These are phyloP conservation scores for Callyntrura guangdongensis DNA, from an alignment of 2,888 invertebrate genomes.

Conservation along the genomic window DNA sequence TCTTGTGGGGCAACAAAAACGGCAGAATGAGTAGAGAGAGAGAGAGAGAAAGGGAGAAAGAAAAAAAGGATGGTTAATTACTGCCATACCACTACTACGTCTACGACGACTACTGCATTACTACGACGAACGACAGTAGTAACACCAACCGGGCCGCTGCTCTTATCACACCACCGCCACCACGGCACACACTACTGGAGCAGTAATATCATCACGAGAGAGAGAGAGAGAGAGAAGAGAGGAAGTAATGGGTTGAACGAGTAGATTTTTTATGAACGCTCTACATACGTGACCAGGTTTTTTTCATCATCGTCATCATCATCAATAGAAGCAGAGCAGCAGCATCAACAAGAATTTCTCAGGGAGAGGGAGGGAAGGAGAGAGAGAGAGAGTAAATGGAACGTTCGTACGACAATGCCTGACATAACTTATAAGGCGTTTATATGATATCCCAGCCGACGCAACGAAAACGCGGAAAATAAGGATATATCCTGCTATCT, in stretches of 20 bases:
- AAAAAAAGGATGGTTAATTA: conserved; percentile 69
- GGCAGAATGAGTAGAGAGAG: not conserved
- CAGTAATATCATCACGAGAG: not conserved
- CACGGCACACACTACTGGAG: conserved; percentile 24
- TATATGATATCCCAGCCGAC: not conserved
- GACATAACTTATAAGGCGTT: not conserved
- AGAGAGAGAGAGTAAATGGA: not conserved
- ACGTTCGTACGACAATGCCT: conserved; percentile 17
- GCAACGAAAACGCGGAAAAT: no score
- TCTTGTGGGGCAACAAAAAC: not conserved
- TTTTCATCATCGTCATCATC: conserved; percentile 31
- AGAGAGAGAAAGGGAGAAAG: conserved; percentile 20
- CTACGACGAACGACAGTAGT: no score
- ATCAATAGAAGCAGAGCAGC: not conserved
- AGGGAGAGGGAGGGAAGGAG: conserved; percentile 23
- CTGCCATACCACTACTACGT: conserved; percentile 49
- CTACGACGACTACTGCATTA: not conserved
- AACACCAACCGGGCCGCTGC: no score
- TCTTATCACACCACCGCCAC: not conserved
- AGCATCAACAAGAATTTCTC: conserved; percentile 5
- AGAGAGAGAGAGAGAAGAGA: conserved; percentile 28
- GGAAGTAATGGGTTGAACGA: conserved; percentile 52
- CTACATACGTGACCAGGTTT: conserved; percentile 70
- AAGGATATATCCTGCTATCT: no score
- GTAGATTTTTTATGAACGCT: conserved; percentile 55